Percentiles rank a stretch among this genome's conserved stretches.
Conservation (phyloP, 2,888 invertebrate species). For the Muschampia staudingeri region DNA sequence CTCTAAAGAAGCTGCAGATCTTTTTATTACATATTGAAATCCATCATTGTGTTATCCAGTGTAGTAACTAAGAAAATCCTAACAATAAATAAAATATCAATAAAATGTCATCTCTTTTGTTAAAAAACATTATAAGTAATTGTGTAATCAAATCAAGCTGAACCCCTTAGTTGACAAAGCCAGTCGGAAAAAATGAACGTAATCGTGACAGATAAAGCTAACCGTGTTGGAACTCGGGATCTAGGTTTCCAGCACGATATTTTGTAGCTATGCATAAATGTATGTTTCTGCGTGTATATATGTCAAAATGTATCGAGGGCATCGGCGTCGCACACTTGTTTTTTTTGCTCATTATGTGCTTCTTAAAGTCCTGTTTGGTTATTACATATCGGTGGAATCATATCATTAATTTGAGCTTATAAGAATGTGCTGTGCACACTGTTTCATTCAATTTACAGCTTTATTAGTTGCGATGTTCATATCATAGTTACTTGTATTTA, state of each 20-base stretch:
- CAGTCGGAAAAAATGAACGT: constrained; percentile 36
- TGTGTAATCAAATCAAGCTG: neutral
- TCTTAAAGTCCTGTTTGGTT: neutral
- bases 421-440: neutral
- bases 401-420: neutral
- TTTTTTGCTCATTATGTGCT: constrained; percentile 15
- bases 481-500: no score
- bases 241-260: constrained; percentile 86
- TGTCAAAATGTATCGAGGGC: constrained; percentile 82
- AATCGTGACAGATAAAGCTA: constrained; percentile 81
- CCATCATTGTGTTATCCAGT: no score
- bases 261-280: constrained; percentile 79
- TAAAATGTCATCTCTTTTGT: no score
- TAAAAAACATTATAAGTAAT: no score
- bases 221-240: constrained; percentile 84
- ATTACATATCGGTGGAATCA: neutral
- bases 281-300: constrained; percentile 75
- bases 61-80: no score
- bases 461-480: neutral
- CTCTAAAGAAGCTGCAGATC: no score
- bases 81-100: no score
- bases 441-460: neutral
- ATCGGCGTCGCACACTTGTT: constrained; percentile 57
- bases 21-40: no score
- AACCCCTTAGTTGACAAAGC: constrained; percentile 21